Base-by-base conservation (phyloP, 53 echinoderm and acorn worm genomes). In the Echinometra lucunter region DNA sequence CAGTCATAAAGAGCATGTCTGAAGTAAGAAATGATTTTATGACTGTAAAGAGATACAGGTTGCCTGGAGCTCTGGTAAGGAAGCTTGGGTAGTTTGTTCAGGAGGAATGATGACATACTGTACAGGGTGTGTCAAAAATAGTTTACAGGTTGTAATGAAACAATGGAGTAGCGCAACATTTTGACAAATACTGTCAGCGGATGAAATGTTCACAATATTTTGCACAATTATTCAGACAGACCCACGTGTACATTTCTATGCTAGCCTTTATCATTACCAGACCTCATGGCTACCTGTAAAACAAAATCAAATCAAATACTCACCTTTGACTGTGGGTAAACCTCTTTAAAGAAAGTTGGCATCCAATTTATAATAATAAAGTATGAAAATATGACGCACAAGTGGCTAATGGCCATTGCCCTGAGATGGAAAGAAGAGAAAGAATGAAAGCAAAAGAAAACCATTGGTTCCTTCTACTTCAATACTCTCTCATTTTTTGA, bases 261-360 rank as follows among this genome's bases (percentile, higher is more conserved):
- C 35, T 32, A 12, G 44, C 19, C 44, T 19, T 81, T 23, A 40
- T 81, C 72, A 72, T 35, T 72, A 81, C 40, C 40, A 81, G 44
- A 21, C 18, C 81, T 42, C 0, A 2, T 42, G 81, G 18, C 30
- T 44, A 44, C 81, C 72, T 42, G 81, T 28, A 81, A 21, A 47
- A 44, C 11, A 27, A n/a, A 44, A 45, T 80, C 8, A n/a, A n/a
- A 45, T 49, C 27, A 27, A 16, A 67, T n/a, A 69, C 96, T 91
- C 83, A 98, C 98, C 96, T 97, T 97, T 28, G 96, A 94, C 34
- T 96, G 97, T 12, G 98, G 98, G 92, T 93, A 98, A 28, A 94
- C 95, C 66, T 98, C 98, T 57, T 96, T 98, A 92, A 98, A 98
- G 93, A 95, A 98, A 17, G 98, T 98, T 38, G 98, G 98, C 57